Base-by-base conservation (phyloP, 2,113 vertebrate genomes). In the Stictonetta naevosa region DNA sequence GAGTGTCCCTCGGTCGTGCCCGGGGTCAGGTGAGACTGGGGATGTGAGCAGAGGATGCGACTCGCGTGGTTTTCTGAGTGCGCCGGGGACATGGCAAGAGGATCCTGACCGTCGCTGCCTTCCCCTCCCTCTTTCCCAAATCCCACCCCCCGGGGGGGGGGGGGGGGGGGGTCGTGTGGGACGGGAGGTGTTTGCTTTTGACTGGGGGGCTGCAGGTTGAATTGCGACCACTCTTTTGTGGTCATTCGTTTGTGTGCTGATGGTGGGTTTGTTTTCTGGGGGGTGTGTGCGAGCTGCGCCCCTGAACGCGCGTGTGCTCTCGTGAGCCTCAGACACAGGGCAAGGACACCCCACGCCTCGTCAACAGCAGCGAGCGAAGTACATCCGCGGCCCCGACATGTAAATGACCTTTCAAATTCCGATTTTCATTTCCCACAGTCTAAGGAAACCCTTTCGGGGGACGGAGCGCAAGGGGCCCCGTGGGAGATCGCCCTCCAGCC, bases 1-100 rank as follows among this genome's bases (percentile, higher is more conserved):
- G 36, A 55, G 33, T 8, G 42, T 15, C 3, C 0, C 19, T 52
- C 5, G 2, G 5, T n/a, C 3, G 19, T 8, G 4, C 6, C 69
- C 4, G 13, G 69, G 20, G 19, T 23, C 4, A 15, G 22, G 21
- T 25, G 33, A 48, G 28, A 10, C 88, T 10, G 52, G 6, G 0
- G 6, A n/a, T 8, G 20, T 3, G 13, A 56, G 21, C 11, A 21
- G 40, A 14, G 3, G 5, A 21, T 23, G 69, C 5, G 25, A 20
- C 33, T 56, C 1, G 46, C 1, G 5, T 11, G 28, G 40, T 60
- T 80, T 44, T 40, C 52, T 46, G 76, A 12, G 16, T 6, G 31
- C n/a, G 2, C 4, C 3, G 5, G 50, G 53, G 23, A 21, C 25
- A 1, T 68, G 58, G 26, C 52, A 84, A 33, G 18, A 2, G 1